Evolutionary conservation across 2,888 invertebrate genomes (phyloP), one percentile per base, ranked within the genome.

Genomic region (Baccha elongata): DNA sequence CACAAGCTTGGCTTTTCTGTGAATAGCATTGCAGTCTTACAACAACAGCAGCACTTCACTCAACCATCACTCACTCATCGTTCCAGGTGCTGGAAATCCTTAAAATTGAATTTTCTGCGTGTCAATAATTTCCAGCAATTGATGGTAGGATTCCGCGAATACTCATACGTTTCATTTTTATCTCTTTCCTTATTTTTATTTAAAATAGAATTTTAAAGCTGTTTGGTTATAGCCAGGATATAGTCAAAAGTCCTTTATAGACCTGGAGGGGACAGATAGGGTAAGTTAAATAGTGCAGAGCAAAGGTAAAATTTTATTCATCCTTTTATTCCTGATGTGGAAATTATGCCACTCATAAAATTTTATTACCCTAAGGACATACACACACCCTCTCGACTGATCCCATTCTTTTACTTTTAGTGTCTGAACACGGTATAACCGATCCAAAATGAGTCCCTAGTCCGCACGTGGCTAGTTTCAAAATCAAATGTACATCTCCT

Each of bases 61-160:
- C 26, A 15, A 58, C n/a, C 37, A 68, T 68, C 37, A 55, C 35
- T 74, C 62, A 62, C 58, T 60, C 32, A 26, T 40, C 13, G 10
- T 67, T 29, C n/a, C 74, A 78, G 79, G 72, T 79, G 58, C 26
- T 26, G 64, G 8, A 42, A 68, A 80, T 80, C 74, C 80, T 80
- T 80, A 74, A 80, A 79, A 80, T 80, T 80, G 74, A 80, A 80
- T 80, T n/a, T n/a, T 69, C 50, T 69, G 74, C 62, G 62, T 80
- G 80, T 80, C 80, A 80, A 80, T 80, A 80, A 74, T 74, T 68
- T 58, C 55, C 55, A 35, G 48, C 74, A 80, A 80, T 80, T 64
- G 68, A 69, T 74, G 55, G 50, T 8, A 26, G 64, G 80, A 68
- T 74, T 80, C 68, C 55, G 32, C 23, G 55, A n/a, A n/a, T 42